These are phyloP conservation scores for Cherax quadricarinatus DNA, from an alignment of 1,140 invertebrate species.

Conservation along the genomic window DNA sequence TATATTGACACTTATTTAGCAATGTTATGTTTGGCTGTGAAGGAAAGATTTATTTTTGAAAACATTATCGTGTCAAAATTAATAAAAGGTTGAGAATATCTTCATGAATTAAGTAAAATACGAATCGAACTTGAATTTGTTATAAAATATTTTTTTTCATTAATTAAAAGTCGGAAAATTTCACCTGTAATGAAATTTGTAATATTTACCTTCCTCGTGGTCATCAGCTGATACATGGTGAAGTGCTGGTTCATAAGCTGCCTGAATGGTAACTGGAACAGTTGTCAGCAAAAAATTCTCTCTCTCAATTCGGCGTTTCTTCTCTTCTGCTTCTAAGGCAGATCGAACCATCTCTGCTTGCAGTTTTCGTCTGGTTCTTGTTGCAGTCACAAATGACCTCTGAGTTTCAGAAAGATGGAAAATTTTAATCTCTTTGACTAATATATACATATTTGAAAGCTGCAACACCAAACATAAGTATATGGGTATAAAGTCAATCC, in stretches of 20 bases:
- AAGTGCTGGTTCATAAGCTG: constrained; percentile 95
- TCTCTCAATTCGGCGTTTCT: constrained; percentile 93
- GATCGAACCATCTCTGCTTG: constrained; percentile 98
- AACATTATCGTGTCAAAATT: no score
- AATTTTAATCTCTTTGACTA: background rate
- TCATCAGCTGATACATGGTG: constrained; percentile 90
- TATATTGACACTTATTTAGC: no score
- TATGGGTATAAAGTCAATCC: no score
- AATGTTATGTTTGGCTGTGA: no score
- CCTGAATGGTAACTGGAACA: constrained; percentile 96
- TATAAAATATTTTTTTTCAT: no score
- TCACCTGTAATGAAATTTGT: no score
- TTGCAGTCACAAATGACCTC: constrained; percentile 97
- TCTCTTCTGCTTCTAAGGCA: constrained; percentile 95
- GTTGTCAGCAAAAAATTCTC: constrained; percentile 98
- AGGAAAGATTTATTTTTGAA: no score
- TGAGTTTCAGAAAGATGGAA: constrained; percentile 77
- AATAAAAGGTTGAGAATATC: no score
- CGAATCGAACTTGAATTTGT: no score
- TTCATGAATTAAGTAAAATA: no score
- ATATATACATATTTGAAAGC: background rate
- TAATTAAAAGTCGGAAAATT: no score
- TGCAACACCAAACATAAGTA: no score
- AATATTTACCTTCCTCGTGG: constrained; percentile 83
- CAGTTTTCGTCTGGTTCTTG: constrained; percentile 98